A percentile compares a stretch with the other conserved stretches of the same genome.
Conservation (phyloP, 1,140 invertebrate species). For the Scaptomyza hsui region DNA sequence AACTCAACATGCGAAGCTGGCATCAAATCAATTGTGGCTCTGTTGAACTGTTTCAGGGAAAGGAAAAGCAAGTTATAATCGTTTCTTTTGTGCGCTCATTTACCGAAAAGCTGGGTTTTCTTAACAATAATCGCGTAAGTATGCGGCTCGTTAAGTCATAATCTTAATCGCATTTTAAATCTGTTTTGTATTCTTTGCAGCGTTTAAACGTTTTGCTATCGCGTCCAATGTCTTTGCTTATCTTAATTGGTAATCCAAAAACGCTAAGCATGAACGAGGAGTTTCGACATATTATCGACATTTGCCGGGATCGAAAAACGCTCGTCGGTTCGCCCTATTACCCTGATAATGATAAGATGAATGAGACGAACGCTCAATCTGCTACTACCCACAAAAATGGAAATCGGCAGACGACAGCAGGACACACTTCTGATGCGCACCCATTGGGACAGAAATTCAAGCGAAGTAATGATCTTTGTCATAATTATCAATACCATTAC, state of each 20-base stretch:
- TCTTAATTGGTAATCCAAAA: conserved; percentile 92
- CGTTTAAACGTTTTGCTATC: conserved; percentile 94
- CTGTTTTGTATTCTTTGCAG: conserved; percentile 79
- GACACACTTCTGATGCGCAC: conserved; percentile 7
- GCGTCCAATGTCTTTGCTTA: conserved; percentile 90
- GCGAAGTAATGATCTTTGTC: conserved; percentile 56
- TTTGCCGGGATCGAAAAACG: conserved; percentile 61
- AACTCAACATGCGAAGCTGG: conserved; percentile 67
- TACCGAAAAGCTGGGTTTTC: conserved; percentile 88
- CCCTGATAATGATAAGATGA: conserved; percentile 47
- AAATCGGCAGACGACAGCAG: not conserved
- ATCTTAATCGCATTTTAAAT: not conserved
- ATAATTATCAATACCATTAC: conserved; percentile 33
- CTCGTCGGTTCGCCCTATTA: conserved; percentile 62
- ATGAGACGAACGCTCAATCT: conserved; percentile 28
- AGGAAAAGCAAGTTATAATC: conserved; percentile 92
- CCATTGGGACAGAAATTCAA: conserved; percentile 53
- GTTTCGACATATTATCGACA: conserved; percentile 67
- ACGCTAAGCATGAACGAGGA: conserved; percentile 67
- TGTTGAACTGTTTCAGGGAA: conserved; percentile 94
- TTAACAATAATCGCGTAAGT: conserved; percentile 88
- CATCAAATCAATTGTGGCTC: conserved; percentile 89
- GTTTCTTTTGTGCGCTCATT: conserved; percentile 91
- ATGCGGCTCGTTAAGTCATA: not conserved
- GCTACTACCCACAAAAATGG: conserved; percentile 2